These are phyloP conservation scores for Hyperoodon ampullatus DNA, from an alignment of 2,113 vertebrate species.

Conservation along the genomic window DNA sequence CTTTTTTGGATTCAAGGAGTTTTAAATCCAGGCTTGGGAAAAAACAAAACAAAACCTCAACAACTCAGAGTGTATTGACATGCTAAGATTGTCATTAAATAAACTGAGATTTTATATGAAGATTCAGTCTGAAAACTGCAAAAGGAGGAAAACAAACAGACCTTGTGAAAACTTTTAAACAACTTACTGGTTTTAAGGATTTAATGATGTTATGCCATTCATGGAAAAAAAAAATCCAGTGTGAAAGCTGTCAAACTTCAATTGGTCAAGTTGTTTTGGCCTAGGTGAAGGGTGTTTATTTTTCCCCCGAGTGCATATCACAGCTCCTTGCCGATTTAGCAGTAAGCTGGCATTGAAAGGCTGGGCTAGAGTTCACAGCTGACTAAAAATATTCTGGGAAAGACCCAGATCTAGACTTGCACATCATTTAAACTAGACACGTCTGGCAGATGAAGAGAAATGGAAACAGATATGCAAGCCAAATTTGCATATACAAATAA, in stretches of 20 bases:
- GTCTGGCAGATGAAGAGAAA: conserved; percentile 8
- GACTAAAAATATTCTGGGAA: conserved; percentile 16
- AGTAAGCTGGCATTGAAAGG: conserved; percentile 16
- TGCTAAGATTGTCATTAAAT: not conserved
- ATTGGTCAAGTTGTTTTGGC: not conserved
- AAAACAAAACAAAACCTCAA: not conserved
- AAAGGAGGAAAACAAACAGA: not conserved
- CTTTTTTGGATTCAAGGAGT: not conserved
- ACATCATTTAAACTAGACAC: conserved; percentile 18
- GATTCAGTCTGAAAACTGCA: not conserved
- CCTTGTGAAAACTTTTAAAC: not conserved
- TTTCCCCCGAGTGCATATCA: not conserved
- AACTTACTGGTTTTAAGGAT: not conserved
- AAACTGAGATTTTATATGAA: not conserved
- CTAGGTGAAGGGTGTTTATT: not conserved
- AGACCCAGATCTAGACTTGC: not conserved
- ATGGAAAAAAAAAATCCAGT: not conserved
- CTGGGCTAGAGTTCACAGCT: not conserved
- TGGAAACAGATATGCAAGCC: not conserved
- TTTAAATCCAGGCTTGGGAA: conserved; percentile 9
- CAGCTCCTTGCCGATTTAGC: not conserved
- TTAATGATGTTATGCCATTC: not conserved
- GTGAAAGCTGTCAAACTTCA: not conserved
- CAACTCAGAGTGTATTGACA: not conserved
- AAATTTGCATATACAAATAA: not conserved